A percentile compares a stretch with the other conserved stretches of the same genome.
phyloP scores from a whole-genome alignment of 2,888 invertebrate species.

The Dorcus hopei region DNA sequence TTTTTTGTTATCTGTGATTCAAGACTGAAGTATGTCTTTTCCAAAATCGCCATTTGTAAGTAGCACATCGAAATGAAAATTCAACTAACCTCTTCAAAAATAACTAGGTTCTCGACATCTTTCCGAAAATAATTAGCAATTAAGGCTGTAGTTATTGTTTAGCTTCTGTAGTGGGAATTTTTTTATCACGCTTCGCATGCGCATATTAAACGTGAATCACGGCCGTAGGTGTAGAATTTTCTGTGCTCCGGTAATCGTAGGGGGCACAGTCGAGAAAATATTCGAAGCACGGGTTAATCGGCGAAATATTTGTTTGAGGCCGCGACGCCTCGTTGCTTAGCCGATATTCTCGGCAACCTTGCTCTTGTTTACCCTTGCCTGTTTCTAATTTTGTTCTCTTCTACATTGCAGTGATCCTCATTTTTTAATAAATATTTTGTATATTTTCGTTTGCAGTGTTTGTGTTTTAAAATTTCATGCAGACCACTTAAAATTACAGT shows the following conservation, averaged over 20 bases:
- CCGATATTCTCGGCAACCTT: no score
- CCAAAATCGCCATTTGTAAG: constrained; percentile 32
- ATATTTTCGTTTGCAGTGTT: constrained; percentile 7
- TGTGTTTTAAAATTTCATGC: constrained; percentile 19
- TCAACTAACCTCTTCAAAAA: constrained; percentile 13
- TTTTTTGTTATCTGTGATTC: constrained; percentile 14
- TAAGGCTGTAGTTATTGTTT: constrained; percentile 5
- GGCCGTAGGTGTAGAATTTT: constrained; percentile 11
- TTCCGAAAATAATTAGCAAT: constrained; percentile 11
- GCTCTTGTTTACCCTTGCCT: no score
- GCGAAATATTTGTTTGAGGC: no score
- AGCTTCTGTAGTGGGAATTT: constrained; percentile 13
- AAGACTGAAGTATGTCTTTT: constrained; percentile 27
- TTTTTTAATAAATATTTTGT: not conserved
- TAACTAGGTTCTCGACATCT: constrained; percentile 7
- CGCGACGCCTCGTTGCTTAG: no score
- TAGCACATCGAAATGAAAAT: constrained; percentile 20
- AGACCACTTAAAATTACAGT: constrained; percentile 24
- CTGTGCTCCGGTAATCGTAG: constrained; percentile 2
- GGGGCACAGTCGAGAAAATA: no score
- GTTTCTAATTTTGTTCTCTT: no score
- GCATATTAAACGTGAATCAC: constrained; percentile 15
- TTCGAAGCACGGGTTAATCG: no score
- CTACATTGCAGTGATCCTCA: no score
- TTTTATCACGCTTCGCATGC: constrained; percentile 17